phyloP scores from a whole-genome alignment of 2,113 vertebrate species.

The Perca fluviatilis region DNA sequence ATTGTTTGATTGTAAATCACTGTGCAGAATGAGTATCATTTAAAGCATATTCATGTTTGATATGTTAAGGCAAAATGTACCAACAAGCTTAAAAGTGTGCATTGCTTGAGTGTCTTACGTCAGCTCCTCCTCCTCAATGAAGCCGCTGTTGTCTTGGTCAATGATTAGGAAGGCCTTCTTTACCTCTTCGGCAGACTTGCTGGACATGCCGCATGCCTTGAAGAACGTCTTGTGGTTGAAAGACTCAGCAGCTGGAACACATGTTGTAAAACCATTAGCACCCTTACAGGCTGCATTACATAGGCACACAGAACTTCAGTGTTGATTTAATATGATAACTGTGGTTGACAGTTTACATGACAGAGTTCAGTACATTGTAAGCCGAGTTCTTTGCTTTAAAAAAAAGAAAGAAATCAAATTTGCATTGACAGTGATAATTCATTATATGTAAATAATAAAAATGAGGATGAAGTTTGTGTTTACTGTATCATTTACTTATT shows the following conservation, averaged over 20 bases:
- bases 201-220: slow-evolving; percentile 79
- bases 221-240: slow-evolving; percentile 87
- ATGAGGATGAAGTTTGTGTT: neutral
- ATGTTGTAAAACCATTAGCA: slow-evolving; percentile 35
- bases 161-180: slow-evolving; percentile 85
- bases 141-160: slow-evolving; percentile 87
- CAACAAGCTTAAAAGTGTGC: slow-evolving; percentile 28
- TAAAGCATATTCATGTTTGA: neutral
- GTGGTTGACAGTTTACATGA: neutral
- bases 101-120: slow-evolving; percentile 76
- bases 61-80: neutral
- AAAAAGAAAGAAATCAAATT: too few relatives aligned
- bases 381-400: too few relatives aligned
- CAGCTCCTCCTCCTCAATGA: slow-evolving; percentile 88
- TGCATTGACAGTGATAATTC: neutral
- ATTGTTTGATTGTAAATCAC: neutral
- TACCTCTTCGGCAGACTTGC: slow-evolving; percentile 79
- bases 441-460: neutral
- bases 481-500: neutral
- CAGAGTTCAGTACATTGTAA: neutral
- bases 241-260: slow-evolving; percentile 78
- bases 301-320: slow-evolving; percentile 12
- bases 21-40: neutral
- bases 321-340: slow-evolving; percentile 22
- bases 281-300: neutral